These are phyloP conservation scores for Phymatocera aterrima DNA, from an alignment of 2,888 invertebrate genomes.

Conservation along the genomic window DNA sequence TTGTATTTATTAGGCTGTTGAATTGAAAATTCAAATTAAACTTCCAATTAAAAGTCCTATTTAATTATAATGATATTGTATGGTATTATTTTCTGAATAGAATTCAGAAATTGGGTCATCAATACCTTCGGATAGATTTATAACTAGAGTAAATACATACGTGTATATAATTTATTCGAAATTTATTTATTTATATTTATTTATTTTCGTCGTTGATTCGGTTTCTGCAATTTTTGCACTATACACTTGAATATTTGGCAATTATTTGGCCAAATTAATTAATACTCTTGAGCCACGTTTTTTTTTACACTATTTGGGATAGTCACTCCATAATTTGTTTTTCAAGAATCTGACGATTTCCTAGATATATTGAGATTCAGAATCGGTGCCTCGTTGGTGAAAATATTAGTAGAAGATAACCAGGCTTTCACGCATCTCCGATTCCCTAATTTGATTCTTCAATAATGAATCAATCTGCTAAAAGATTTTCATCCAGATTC, in stretches of 20 bases:
- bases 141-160: constrained; percentile 1
- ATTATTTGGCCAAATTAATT: constrained; percentile 36
- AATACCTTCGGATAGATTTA: neutral
- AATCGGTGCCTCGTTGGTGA: constrained; percentile 33
- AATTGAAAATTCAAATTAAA: constrained; percentile 2
- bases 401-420: neutral
- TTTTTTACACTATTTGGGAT: no score
- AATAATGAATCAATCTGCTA: constrained; percentile 13
- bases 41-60: neutral
- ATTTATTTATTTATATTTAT: neutral
- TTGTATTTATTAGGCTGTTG: constrained; percentile 29
- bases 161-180: neutral
- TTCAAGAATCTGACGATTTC: neutral
- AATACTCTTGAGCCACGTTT: constrained; percentile 25
- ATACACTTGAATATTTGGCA: neutral
- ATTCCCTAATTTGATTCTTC: neutral
- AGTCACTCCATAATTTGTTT: neutral
- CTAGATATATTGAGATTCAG: constrained; percentile 1
- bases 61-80: no score
- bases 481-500: neutral
- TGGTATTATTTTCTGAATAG: constrained; percentile 14
- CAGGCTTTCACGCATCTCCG: neutral
- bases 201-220: constrained; percentile 14
- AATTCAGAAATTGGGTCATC: constrained; percentile 16
- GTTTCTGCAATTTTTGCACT: neutral